phyloP scores from a whole-genome alignment of 2,113 vertebrate species.

The Urocitellus parryii region DNA sequence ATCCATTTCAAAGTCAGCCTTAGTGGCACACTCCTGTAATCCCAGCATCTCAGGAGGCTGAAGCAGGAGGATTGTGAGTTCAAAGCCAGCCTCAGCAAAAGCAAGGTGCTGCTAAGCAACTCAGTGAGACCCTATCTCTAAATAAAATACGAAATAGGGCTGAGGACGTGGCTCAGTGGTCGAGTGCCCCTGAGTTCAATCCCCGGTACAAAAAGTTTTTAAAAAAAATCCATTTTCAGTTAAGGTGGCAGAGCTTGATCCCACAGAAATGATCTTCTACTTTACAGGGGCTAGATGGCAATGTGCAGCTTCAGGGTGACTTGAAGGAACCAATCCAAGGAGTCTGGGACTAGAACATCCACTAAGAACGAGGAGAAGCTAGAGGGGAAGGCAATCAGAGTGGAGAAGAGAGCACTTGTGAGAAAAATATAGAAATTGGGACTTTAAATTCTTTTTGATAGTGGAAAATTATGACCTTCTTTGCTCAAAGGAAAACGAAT shows the following conservation, averaged over 20 bases:
- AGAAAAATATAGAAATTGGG: constrained; percentile 9
- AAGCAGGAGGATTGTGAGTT: too few species aligned
- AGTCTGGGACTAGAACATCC: not conserved
- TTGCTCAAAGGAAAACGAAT: constrained; percentile 56
- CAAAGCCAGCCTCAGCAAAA: too few species aligned
- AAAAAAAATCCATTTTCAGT: not conserved
- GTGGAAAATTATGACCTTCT: constrained; percentile 65
- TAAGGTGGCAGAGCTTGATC: not conserved
- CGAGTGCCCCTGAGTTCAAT: too few species aligned
- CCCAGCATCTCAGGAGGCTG: too few species aligned
- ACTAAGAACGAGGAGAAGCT: not conserved
- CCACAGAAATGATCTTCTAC: not conserved
- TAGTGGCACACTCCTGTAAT: too few species aligned
- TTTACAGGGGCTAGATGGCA: not conserved
- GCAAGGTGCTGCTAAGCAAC: too few species aligned
- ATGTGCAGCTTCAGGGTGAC: not conserved
- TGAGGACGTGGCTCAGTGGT: too few species aligned
- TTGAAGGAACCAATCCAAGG: constrained; percentile 21
- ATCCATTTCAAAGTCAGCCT: not conserved
- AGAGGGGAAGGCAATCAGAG: not conserved
- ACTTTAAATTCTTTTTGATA: constrained; percentile 57
- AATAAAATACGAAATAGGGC: too few species aligned
- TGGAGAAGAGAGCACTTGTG: not conserved
- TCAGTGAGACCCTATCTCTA: too few species aligned
- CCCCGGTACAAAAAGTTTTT: too few species aligned